Percentiles rank a stretch among this genome's conserved stretches.
Conservation (phyloP, 2,797 vertebrate species). For the Cyprinella venusta region DNA sequence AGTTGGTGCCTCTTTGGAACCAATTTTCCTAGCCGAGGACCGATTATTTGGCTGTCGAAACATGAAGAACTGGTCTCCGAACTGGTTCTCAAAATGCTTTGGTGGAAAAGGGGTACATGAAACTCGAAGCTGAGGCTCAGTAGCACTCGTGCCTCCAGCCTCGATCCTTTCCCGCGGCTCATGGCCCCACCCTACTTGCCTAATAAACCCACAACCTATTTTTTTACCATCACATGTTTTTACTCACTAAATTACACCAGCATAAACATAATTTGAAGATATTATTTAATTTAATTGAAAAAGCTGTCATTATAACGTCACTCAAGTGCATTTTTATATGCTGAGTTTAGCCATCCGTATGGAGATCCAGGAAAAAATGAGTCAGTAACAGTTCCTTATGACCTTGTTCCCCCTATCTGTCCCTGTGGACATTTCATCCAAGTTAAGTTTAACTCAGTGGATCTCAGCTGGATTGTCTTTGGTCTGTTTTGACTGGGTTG, state of each 20-base stretch:
- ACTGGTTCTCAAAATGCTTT: too few relatives aligned
- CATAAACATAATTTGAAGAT: not conserved
- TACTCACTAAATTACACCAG: not conserved
- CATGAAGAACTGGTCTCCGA: too few relatives aligned
- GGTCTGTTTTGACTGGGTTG: not conserved
- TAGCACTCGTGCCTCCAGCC: not conserved
- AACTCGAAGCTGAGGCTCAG: not conserved
- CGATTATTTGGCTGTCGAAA: too few relatives aligned
- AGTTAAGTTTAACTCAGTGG: not conserved
- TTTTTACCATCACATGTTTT: not conserved
- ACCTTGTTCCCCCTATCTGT: not conserved
- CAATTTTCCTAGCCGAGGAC: too few relatives aligned
- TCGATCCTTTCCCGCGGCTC: too few relatives aligned
- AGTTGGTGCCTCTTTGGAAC: too few relatives aligned
- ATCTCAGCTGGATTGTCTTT: not conserved
- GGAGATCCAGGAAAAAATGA: slow-evolving; percentile 63
- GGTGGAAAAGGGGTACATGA: not conserved
- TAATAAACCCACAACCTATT: not conserved
- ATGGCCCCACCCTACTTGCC: too few relatives aligned
- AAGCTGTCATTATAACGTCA: not conserved
- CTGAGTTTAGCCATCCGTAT: slow-evolving; percentile 36
- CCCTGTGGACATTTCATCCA: not conserved
- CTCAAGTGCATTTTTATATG: not conserved
- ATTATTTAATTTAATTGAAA: not conserved
- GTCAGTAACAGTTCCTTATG: slow-evolving; percentile 48